A percentile compares a stretch with the other conserved stretches of the same genome.
Evolutionary conservation across 2,113 vertebrate genomes (phyloP).

Genomic region (Albula goreensis): DNA sequence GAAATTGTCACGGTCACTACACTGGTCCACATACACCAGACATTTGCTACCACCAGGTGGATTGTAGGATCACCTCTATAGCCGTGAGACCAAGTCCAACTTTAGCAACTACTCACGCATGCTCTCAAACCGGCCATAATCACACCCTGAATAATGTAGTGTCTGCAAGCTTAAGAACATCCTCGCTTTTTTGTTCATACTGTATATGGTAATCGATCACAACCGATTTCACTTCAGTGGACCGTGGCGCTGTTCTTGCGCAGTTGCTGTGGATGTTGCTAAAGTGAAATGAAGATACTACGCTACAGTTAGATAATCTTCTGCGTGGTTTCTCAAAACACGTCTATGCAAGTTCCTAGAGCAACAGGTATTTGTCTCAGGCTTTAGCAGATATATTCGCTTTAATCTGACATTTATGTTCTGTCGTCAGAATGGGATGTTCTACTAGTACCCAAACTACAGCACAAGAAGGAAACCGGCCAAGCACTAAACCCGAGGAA

Average conservation of each 20-base stretch:
- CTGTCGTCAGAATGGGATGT: conserved; percentile 60
- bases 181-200: neutral
- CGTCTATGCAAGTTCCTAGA: neutral
- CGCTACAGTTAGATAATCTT: neutral
- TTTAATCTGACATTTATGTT: conserved; percentile 40
- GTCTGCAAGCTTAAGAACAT: neutral
- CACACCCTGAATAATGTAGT: conserved; percentile 4
- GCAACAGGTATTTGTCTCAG: neutral
- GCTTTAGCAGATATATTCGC: neutral
- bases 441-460: conserved; percentile 44
- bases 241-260: neutral
- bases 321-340: no score
- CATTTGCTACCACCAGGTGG: neutral
- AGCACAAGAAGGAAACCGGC: conserved; percentile 33
- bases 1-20: neutral
- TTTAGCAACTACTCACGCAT: neutral
- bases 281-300: neutral
- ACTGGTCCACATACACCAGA: neutral
- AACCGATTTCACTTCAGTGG: neutral
- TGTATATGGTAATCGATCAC: conserved; percentile 20
- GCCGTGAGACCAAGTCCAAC: neutral
- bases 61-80: neutral
- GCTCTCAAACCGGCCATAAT: neutral
- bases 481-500: conserved; percentile 35
- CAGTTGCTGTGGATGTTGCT: neutral